Base-by-base conservation (phyloP, 1,140 invertebrate species). In the Procambarus clarkii region DNA sequence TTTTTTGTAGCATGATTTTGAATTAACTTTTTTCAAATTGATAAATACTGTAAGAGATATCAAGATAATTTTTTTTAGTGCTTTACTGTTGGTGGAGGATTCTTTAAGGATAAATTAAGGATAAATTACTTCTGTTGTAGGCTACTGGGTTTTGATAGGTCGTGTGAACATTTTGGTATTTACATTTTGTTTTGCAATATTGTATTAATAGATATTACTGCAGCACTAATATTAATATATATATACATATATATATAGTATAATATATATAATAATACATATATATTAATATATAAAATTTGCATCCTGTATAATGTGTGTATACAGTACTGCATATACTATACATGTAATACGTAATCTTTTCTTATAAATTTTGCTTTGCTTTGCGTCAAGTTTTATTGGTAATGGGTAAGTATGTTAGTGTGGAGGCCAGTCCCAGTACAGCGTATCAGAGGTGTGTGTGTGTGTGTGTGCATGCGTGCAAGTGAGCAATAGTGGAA, bases 401-500 rank as follows among this genome's bases (percentile, higher is more conserved):
- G 60, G 13, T 64, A 18, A 15, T 64, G 60, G 60, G 60, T n/a
- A 64, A 64, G 21, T 64, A n/a, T 64, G 60, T 64, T 64, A 64
- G 60, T 18, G 4, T 15, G 3, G 60, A 54, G 60, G 60, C 9
- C 21, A 71, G 11, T 24, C 24, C 11, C 69, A 71, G 69, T 71
- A 24, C 21, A 18, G 13, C 21, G 4, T 24, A 71, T 71, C 7
- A 24, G 69, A 71, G 2, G 4, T 58, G 64, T 54, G 64, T 24
- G 24, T 21, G 80, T 82, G 80, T 54, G 50, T 54, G 11, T 54
- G 50, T 54, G 50, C 11, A 18, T 7, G 21, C 48, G 60, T n/a
- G 34, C 44, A 18, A 58, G 50, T 44, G 58, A 69, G 45, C 48
- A 21, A 54, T 34, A 78, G 85, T 86, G 85, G 85, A 81, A 58